phyloP scores from a whole-genome alignment of 2,797 vertebrate species.

The Rhabdophis nuchalis region DNA sequence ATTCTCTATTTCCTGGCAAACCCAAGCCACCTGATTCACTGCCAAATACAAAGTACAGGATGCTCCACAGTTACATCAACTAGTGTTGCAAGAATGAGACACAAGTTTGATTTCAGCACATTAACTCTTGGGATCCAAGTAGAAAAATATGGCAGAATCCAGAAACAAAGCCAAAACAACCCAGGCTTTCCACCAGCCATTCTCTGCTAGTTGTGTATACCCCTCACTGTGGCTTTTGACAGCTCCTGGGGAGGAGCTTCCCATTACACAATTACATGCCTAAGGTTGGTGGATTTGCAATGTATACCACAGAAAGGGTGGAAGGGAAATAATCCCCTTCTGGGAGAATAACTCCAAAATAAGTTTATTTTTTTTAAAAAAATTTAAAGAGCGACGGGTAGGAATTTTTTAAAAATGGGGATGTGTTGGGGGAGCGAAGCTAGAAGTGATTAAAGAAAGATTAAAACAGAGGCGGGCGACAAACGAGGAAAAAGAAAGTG shows the following conservation, averaged over 20 bases:
- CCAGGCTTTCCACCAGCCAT: background rate
- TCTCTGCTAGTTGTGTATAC: conserved; percentile 21
- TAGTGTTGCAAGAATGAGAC: background rate
- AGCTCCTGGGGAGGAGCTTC: conserved; percentile 46
- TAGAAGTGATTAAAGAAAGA: background rate
- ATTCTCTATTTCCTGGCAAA: background rate
- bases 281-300: background rate
- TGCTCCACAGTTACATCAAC: background rate
- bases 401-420: background rate
- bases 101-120: conserved; percentile 10
- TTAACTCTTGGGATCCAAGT: background rate
- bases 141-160: background rate
- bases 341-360: background rate
- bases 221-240: conserved; percentile 51
- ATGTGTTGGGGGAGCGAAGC: background rate
- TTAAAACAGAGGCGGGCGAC: background rate
- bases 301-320: background rate
- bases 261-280: conserved; percentile 23
- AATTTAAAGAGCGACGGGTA: no score
- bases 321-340: background rate
- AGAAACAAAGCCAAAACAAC: conserved; percentile 20
- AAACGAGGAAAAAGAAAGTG: background rate
- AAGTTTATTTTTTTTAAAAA: background rate
- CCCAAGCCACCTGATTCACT: background rate
- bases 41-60: background rate